Evolutionary conservation across 35 echinoderm and acorn worm species (phyloP), one percentile per base, ranked within the genome.

Genomic region (Heliocidaris tuberculata): DNA sequence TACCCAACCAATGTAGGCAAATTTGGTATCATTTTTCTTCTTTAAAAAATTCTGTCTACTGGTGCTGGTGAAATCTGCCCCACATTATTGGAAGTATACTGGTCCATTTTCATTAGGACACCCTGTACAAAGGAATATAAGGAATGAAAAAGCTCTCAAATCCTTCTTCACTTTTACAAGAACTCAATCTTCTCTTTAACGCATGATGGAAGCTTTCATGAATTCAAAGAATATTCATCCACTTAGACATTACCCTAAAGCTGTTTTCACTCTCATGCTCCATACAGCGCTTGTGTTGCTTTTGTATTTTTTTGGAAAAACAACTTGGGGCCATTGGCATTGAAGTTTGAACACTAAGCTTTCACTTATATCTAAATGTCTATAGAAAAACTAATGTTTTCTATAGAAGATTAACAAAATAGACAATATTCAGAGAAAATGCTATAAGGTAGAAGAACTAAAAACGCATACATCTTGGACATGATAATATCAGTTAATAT

Each of bases 181-280:
- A 3, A 42, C 35, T 42, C 35, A 42, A 42, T 3, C 35, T 42
- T 42, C 35, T 42, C 35, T 42, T 42, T 42, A 42, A 42, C 3
- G 35, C 35, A 42, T 1, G 35, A 42, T 42, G 35, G 3, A 49
- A 31, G 35, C 32, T 13, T 52, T 42, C 27, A 78, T 78, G 27
- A 78, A 78, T 78, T 78, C 65, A 78, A 78, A 78, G 65, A 78
- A 78, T 78, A 78, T 78, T 21, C 65, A 78, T 78, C 65, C 65
- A 7, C 65, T 78, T 29, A 78, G 19, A 78, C 7, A 78, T 78
- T 78, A 78, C 65, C 65, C 27, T 24, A 19, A n/a, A 78, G 65
- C 65, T n/a, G 27, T 19, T 17, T 78, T 78, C 21, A 21, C 65
- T 78, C 65, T 78, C 27, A 78, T 19, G 21, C 21, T 78, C 27